phyloP scores from a whole-genome alignment of 2,888 invertebrate genomes.

The Endotricha flammealis region DNA sequence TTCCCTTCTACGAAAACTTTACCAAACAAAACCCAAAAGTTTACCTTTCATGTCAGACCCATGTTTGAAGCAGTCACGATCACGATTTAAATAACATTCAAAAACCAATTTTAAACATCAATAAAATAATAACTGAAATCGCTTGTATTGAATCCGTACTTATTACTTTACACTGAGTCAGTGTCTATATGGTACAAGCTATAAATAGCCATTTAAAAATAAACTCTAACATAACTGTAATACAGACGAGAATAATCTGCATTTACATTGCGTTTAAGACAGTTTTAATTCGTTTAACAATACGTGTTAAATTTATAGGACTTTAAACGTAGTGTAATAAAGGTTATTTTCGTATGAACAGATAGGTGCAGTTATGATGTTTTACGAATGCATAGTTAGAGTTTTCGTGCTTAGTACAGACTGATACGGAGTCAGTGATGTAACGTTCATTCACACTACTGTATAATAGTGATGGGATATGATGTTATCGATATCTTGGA shows the following conservation, averaged over 20 bases:
- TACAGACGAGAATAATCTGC: neutral
- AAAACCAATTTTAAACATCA: too few relatives aligned
- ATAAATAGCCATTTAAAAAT: neutral
- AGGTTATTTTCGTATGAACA: neutral
- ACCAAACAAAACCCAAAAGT: too few relatives aligned
- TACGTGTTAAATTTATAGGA: neutral
- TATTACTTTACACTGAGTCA: neutral
- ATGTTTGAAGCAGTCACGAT: neutral
- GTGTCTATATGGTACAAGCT: neutral
- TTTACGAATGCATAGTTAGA: neutral
- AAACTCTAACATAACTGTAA: neutral
- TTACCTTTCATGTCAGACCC: neutral
- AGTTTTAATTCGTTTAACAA: neutral
- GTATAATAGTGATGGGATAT: conserved; percentile 39
- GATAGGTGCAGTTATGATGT: neutral
- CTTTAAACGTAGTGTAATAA: neutral
- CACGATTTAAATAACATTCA: too few relatives aligned
- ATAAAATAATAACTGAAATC: too few relatives aligned
- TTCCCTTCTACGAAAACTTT: too few relatives aligned
- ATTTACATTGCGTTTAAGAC: neutral
- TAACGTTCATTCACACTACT: conserved; percentile 65
- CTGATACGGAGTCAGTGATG: conserved; percentile 66
- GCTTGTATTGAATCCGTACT: neutral
- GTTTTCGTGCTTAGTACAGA: conserved; percentile 68
- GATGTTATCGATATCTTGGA: conserved; percentile 6